Conservation (phyloP, 64 coral and sea anemone genomes). For the Platygyra sinensis region DNA sequence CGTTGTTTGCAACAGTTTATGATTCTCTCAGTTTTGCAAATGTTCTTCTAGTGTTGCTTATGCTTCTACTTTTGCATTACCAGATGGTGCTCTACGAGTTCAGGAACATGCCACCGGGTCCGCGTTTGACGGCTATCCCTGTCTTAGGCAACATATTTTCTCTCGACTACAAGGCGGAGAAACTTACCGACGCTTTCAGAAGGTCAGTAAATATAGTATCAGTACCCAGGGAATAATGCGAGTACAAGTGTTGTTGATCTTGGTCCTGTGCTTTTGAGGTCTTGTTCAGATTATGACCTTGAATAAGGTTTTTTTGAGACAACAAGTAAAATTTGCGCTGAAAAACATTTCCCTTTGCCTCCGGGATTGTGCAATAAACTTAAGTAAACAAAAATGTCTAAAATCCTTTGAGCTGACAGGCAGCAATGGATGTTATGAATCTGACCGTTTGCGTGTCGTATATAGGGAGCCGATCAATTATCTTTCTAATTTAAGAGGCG, state of each 20-base stretch:
- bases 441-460: no score
- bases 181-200: neutral
- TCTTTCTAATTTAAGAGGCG: no score
- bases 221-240: no score
- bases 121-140: conserved; percentile 25
- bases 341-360: no score
- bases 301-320: no score
- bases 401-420: no score
- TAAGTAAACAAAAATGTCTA: no score
- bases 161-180: neutral
- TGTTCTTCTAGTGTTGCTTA: neutral
- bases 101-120: conserved; percentile 52
- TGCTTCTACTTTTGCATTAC: neutral
- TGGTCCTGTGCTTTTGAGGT: neutral
- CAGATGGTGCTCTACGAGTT: conserved; percentile 44
- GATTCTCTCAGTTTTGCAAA: neutral
- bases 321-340: no score
- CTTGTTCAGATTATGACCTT: no score
- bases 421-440: no score
- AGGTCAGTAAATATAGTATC: neutral
- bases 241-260: neutral
- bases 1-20: neutral
- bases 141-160: conserved; percentile 43
- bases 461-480: no score
- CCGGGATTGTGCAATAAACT: no score